Conservation (phyloP, 1,140 invertebrate genomes). For the Papilio helenus region DNA sequence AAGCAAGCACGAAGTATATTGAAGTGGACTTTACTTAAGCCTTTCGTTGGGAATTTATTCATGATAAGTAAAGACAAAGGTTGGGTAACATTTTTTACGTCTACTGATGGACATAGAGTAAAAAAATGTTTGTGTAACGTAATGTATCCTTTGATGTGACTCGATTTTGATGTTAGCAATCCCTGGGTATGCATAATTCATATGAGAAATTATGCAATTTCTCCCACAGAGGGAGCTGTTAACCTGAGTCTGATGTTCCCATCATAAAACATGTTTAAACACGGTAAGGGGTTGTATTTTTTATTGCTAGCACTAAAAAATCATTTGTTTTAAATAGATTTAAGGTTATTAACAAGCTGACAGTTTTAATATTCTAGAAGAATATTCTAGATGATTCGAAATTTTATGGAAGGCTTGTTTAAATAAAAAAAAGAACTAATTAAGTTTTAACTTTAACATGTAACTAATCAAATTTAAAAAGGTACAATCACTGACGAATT, state of each 20-base stretch:
- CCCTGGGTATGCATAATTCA: constrained; percentile 29
- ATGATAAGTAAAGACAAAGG: constrained; percentile 27
- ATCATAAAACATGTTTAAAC: constrained; percentile 13
- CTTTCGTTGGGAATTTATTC: constrained; percentile 21
- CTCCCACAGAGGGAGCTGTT: not conserved
- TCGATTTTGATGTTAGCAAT: constrained; percentile 12
- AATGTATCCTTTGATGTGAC: constrained; percentile 33
- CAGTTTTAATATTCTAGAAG: no score
- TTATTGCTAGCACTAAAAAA: not conserved
- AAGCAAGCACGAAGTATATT: constrained; percentile 8
- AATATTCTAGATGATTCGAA: no score
- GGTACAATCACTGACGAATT: no score
- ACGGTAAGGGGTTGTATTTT: not conserved
- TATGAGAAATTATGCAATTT: constrained; percentile 29
- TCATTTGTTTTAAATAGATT: not conserved
- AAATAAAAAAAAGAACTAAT: no score
- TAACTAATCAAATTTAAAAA: no score
- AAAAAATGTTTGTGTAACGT: constrained; percentile 24
- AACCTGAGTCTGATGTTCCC: not conserved
- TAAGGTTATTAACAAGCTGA: no score
- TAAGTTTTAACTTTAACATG: no score
- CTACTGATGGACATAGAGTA: constrained; percentile 4
- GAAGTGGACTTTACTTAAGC: constrained; percentile 10
- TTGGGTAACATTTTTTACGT: constrained; percentile 15
- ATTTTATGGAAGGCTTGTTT: no score